Percentiles rank a stretch among this genome's conserved stretches.
These are phyloP conservation scores for Polymixis lichenea DNA, from an alignment of 2,888 invertebrate species.

Conservation along the genomic window DNA sequence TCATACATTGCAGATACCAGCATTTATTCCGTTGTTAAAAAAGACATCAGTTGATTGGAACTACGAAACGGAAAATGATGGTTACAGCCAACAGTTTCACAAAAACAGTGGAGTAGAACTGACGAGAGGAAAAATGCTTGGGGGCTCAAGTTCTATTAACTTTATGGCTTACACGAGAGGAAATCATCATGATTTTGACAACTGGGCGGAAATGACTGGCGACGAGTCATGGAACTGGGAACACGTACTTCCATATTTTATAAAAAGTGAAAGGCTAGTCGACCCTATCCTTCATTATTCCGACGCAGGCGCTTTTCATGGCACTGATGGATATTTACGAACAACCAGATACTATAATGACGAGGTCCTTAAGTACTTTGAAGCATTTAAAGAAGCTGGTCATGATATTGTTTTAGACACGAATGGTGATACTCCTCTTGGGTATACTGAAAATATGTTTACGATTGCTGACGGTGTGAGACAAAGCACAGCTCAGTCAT, in stretches of 20 bases:
- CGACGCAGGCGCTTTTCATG: constrained; percentile 70
- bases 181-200: constrained; percentile 75
- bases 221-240: constrained; percentile 89
- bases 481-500: constrained; percentile 87
- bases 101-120: constrained; percentile 47
- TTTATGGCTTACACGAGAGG: constrained; percentile 89
- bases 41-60: constrained; percentile 60
- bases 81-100: constrained; percentile 70
- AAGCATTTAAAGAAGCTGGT: constrained; percentile 84
- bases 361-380: constrained; percentile 66
- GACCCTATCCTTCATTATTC: constrained; percentile 61
- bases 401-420: constrained; percentile 73
- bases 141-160: constrained; percentile 89
- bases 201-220: constrained; percentile 85
- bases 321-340: constrained; percentile 80
- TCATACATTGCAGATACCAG: constrained; percentile 50
- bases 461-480: constrained; percentile 83
- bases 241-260: constrained; percentile 84
- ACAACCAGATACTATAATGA: constrained; percentile 72
- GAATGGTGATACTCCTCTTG: constrained; percentile 81
- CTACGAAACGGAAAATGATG: constrained; percentile 74
- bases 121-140: constrained; percentile 90
- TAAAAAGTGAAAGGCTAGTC: constrained; percentile 83
- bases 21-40: constrained; percentile 37
- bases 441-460: constrained; percentile 83